Percentiles rank a stretch among this genome's conserved stretches.
phyloP scores from a whole-genome alignment of 2,888 invertebrate species.

The Cataglyphis rosenhaueri region DNA sequence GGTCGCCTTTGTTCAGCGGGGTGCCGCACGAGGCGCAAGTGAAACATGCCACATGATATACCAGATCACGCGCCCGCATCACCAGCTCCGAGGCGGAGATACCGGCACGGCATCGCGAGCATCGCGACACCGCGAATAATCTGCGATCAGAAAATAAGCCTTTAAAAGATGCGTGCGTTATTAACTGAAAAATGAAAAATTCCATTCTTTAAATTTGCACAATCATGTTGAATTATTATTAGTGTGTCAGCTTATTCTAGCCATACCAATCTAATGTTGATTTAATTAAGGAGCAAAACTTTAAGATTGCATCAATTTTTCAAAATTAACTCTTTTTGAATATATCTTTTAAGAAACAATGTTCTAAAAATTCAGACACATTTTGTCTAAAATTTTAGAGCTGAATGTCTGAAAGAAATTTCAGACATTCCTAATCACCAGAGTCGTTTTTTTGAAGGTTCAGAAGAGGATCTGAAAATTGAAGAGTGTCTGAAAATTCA shows the following conservation, averaged over 20 bases:
- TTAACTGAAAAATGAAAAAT: not conserved
- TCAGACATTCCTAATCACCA: no score
- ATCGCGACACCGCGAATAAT: slow-evolving; percentile 94
- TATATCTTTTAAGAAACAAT: no score
- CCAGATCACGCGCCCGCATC: slow-evolving; percentile 94
- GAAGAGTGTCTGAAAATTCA: no score
- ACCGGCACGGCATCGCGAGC: slow-evolving; percentile 93
- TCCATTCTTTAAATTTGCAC: not conserved
- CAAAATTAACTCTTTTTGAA: no score
- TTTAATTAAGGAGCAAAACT: not conserved
- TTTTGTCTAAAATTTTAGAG: no score
- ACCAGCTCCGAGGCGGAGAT: slow-evolving; percentile 95
- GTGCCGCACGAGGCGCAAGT: slow-evolving; percentile 94
- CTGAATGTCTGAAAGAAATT: no score
- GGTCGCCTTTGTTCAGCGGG: slow-evolving; percentile 94
- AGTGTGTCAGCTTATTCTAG: not conserved
- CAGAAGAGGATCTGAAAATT: no score
- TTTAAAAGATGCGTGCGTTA: not conserved
- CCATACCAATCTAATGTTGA: not conserved
- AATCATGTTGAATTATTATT: not conserved
- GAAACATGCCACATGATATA: slow-evolving; percentile 96
- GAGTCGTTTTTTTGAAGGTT: no score
- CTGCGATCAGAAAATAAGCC: slow-evolving; percentile 86
- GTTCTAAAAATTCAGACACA: no score
- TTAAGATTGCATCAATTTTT: no score